phyloP scores from a whole-genome alignment of 2,113 vertebrate species.

The Otus sunia region DNA sequence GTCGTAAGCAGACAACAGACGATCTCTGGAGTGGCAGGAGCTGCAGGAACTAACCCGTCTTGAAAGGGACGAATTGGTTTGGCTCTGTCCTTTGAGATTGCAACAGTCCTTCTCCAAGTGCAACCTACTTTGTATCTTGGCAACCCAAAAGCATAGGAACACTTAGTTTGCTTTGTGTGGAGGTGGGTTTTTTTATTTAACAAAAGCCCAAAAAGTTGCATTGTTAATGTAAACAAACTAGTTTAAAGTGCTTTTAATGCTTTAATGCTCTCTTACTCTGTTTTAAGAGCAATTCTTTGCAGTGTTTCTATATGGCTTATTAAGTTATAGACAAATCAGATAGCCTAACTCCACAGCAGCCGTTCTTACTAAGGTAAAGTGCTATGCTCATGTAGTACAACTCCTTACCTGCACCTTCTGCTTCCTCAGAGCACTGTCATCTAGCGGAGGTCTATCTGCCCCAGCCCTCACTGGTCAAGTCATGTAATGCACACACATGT shows the following conservation, averaged over 20 bases:
- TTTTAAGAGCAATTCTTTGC: neutral
- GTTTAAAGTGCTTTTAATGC: neutral
- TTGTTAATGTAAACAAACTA: neutral
- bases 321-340: neutral
- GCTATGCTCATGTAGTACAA: neutral
- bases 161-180: neutral
- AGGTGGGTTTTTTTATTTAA: neutral
- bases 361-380: neutral
- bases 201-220: neutral
- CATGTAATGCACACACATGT: no score
- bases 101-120: neutral
- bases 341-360: no score
- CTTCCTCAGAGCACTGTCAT: neutral
- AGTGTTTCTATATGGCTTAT: neutral
- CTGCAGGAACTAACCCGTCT: neutral
- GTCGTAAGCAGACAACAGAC: neutral
- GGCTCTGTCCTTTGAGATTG: neutral
- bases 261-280: neutral
- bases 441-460: neutral
- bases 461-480: neutral
- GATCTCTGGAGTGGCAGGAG: neutral
- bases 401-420: neutral
- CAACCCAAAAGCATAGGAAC: neutral
- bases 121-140: neutral
- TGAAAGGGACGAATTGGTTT: neutral